phyloP scores from a whole-genome alignment of 2,797 vertebrate genomes.

The Chloroceryle amazona region DNA sequence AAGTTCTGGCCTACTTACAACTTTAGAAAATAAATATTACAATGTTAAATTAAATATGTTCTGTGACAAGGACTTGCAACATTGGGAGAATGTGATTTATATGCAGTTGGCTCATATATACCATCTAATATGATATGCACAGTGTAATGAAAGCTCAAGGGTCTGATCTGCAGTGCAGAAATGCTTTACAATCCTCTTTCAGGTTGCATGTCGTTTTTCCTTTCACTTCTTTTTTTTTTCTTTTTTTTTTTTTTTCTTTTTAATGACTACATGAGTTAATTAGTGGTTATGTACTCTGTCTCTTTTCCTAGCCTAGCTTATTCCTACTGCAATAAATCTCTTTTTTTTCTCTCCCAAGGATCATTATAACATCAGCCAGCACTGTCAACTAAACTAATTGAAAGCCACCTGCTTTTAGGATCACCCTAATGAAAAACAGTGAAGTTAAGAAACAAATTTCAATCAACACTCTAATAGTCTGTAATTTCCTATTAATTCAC shows the following conservation, averaged over 20 bases:
- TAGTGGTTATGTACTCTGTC: constrained; percentile 64
- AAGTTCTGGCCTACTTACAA: constrained; percentile 55
- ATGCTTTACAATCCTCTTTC: constrained; percentile 52
- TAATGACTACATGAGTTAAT: constrained; percentile 62
- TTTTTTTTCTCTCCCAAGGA: constrained; percentile 47
- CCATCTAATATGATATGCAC: constrained; percentile 54
- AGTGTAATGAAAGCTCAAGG: constrained; percentile 51
- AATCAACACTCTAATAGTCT: constrained; percentile 51
- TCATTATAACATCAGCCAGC: constrained; percentile 70
- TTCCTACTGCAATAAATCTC: constrained; percentile 45
- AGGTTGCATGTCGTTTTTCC: constrained; percentile 49
- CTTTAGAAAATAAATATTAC: constrained; percentile 60
- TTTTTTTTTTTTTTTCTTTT: background rate
- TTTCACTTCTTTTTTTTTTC: background rate
- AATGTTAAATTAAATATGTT: constrained; percentile 58
- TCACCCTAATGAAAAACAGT: constrained; percentile 56
- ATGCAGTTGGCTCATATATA: constrained; percentile 64
- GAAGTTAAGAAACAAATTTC: constrained; percentile 60
- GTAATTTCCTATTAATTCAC: constrained; percentile 59
- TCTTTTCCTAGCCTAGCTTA: constrained; percentile 55
- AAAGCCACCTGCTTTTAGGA: constrained; percentile 63
- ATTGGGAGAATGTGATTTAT: constrained; percentile 50
- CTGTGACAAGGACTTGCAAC: constrained; percentile 49
- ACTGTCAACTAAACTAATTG: constrained; percentile 67
- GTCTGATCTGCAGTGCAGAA: constrained; percentile 56